Evolutionary conservation across 2,888 invertebrate genomes (phyloP), one percentile per base, ranked within the genome.

Genomic region (Silvanus unidentatus): DNA sequence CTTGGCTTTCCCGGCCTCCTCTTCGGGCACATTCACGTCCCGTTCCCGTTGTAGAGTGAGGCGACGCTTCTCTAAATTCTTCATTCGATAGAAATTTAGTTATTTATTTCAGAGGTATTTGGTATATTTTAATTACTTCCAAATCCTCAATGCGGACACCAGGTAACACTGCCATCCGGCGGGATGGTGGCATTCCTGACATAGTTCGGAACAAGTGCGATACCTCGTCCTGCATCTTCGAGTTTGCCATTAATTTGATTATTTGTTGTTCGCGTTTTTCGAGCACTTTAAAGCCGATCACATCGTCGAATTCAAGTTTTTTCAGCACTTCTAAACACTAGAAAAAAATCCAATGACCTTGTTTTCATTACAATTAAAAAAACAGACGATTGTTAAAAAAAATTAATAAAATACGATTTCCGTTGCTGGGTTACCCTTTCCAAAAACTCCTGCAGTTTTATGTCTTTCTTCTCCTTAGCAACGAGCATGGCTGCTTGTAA

Each of bases 141-240:
- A 30, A 13, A n/a, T 45, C 48, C 10, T 47, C 43, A 8, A 49
- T 44, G 41, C 52, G 42, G 11, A 67, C 58, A 15, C 76, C 76
- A 0, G 76, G 77, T 69, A 76, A 73, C 8, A 76, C 69, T 1
- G 73, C 72, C 58, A 77, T 63, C 43, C 75, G 60, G 35, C 76
- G 59, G 2, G 61, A 58, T 0, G 72, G 61, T 0, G 75, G 74
- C 49, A 76, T 69, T 1, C 67, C 67, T 1, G 70, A 59, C 73
- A 77, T 76, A 44, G 69, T 63, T 16, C 69, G 66, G 54, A 76
- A 70, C 2, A 77, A 60, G 53, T 68, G 68, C 2, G 72, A 65
- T 29, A 72, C 71, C 39, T 72, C 68, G 2, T 65, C 60, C 45
- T 72, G 75, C 61, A 73, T 64, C 8, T 70, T 65, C 2, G 59